These are phyloP conservation scores for Sebastes itinus DNA, from an alignment of 2,797 vertebrate genomes.

Conservation along the genomic window DNA sequence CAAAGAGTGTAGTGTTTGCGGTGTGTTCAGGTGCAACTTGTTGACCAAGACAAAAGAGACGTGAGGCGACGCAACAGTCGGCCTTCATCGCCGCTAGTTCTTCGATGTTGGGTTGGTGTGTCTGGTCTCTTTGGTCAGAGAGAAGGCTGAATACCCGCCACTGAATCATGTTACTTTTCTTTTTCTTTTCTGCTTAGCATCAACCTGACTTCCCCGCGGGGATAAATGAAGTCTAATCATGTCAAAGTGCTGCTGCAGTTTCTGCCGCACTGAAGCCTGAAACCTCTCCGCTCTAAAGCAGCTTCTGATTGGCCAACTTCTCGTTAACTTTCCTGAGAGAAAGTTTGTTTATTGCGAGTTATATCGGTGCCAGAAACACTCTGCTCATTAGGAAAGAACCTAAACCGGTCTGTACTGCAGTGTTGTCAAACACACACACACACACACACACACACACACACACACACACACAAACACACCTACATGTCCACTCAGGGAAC, in stretches of 20 bases:
- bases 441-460: not conserved
- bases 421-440: not conserved
- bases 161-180: not conserved
- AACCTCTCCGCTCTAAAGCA: not conserved
- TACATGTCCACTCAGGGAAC: not conserved
- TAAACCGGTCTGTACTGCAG: not conserved
- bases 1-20: too few species aligned
- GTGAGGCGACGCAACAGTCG: too few species aligned
- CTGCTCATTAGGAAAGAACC: not conserved
- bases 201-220: not conserved
- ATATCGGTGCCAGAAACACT: not conserved
- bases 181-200: not conserved
- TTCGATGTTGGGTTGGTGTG: too few species aligned
- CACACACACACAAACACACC: not conserved
- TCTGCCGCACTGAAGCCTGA: too few species aligned
- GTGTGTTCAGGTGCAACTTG: too few species aligned
- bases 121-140: too few species aligned
- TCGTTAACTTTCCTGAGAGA: not conserved
- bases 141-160: too few species aligned
- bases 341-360: not conserved
- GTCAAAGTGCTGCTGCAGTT: not conserved
- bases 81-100: too few species aligned
- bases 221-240: not conserved
- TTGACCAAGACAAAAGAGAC: too few species aligned
- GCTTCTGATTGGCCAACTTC: not conserved